Evolutionary conservation across 2,113 vertebrate species (phyloP), one percentile per base, ranked within the genome.

Genomic region (Microtus pennsylvanicus): DNA sequence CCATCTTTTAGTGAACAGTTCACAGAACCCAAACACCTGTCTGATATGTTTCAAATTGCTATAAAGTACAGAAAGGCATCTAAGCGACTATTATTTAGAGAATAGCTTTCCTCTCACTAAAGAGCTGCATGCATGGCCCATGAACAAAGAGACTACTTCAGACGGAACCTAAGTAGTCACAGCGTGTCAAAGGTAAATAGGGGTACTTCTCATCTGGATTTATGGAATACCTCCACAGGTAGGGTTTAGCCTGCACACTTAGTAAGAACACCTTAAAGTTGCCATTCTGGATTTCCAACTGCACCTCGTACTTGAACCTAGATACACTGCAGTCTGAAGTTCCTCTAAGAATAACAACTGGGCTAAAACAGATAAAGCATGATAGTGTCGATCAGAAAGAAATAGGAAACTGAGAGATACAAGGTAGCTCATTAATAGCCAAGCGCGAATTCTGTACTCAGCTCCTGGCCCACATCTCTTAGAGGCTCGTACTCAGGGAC

Each of bases 61-160:
- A 22, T 4, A 0, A 61, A 55, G n/a, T 30, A 7, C 17, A 35
- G 22, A 16, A 14, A 28, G 19, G 17, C 12, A 0, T 24, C 28
- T 22, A 42, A 30, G 9, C 58, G 26, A n/a, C 11, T 8, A 0
- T 26, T 91, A 55, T 38, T 10, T 65, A 87, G n/a, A 28, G 81
- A 30, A 55, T 3, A 52, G 13, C 67, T 45, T n/a, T 69, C 30
- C 76, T 82, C 74, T 91, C 35, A 16, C 8, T 50, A 4, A 91
- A 67, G 69, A 58, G 7, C 7, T 16, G 21, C 16, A 1, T 5
- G 26, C 8, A 0, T n/a, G 58, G 13, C 17, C 2, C 14, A 19
- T 58, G 58, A 67, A 61, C 33, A 22, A 42, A 70, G 55, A 47
- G 3, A 30, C 14, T n/a, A 14, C 38, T 63, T 63, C 28, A 13